A percentile compares a stretch with the other conserved stretches of the same genome.
Conservation (phyloP, 2,888 invertebrate species). For the Thyatira batis region DNA sequence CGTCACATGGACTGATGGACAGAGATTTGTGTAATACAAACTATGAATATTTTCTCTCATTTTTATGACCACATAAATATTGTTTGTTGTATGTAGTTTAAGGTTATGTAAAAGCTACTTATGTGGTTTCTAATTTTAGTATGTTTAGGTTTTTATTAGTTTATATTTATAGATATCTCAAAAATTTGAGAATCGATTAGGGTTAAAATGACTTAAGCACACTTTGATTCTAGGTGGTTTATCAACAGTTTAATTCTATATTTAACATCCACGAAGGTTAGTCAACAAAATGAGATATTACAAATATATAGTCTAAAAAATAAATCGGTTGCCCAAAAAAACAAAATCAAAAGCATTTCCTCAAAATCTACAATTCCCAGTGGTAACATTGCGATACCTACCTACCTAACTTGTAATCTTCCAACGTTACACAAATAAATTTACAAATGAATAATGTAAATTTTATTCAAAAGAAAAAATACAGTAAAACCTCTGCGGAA, state of each 20-base stretch:
- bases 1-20: conserved; percentile 67
- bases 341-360: conserved; percentile 7
- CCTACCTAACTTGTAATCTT: conserved; percentile 32
- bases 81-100: neutral
- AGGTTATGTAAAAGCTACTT: neutral
- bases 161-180: neutral
- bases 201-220: no score
- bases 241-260: no score
- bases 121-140: no score
- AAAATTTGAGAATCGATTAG: no score
- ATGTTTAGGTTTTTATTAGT: no score
- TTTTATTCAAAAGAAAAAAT: conserved; percentile 28
- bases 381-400: conserved; percentile 23
- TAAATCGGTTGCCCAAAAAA: neutral
- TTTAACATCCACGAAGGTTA: no score
- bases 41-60: conserved; percentile 65
- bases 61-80: conserved; percentile 11
- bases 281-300: no score
- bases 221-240: no score
- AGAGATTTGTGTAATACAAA: conserved; percentile 67
- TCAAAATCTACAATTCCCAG: conserved; percentile 18
- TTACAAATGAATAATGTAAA: conserved; percentile 37
- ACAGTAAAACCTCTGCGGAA: conserved; percentile 14
- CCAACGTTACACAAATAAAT: conserved; percentile 30
- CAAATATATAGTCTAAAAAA: no score